phyloP scores from a whole-genome alignment of 2,888 invertebrate genomes.

The Ptychoptera contaminata region DNA sequence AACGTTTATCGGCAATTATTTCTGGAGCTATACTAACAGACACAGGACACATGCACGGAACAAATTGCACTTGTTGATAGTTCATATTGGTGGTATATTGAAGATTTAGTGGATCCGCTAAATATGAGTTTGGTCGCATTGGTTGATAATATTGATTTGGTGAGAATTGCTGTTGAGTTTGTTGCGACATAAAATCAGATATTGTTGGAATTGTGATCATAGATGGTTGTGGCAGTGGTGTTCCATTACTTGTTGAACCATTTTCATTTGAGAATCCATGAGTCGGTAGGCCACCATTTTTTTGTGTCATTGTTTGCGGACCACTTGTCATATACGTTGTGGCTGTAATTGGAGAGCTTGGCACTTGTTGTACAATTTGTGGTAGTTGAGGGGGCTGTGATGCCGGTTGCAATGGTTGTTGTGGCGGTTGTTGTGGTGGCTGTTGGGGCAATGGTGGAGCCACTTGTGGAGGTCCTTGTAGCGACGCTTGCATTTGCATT shows the following conservation, averaged over 20 bases:
- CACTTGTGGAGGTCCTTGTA: neutral
- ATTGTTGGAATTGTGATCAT: slow-evolving; percentile 1
- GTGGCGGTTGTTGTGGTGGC: slow-evolving; percentile 1
- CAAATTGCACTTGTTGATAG: slow-evolving; percentile 11
- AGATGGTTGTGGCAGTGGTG: neutral
- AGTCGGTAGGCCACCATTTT: neutral
- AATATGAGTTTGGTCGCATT: neutral
- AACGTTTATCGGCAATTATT: neutral
- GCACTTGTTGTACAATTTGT: slow-evolving; percentile 1
- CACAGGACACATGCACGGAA: slow-evolving; percentile 14
- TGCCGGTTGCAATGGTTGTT: slow-evolving; percentile 1
- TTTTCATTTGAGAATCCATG: neutral
- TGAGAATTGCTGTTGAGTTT: slow-evolving; percentile 6
- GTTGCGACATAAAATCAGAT: neutral
- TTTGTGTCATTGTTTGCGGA: neutral
- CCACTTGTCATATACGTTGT: neutral
- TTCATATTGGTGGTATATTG: slow-evolving; percentile 4
- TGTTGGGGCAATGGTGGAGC: neutral
- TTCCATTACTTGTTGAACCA: no score
- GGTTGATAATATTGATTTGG: slow-evolving; percentile 7
- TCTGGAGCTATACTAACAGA: slow-evolving; percentile 4
- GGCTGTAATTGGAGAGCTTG: neutral
- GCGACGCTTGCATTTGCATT: neutral
- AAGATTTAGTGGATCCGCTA: neutral
- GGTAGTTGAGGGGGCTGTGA: slow-evolving; percentile 1